Evolutionary conservation across 1,140 invertebrate species (phyloP).

Genomic region (Atta cephalotes): DNA sequence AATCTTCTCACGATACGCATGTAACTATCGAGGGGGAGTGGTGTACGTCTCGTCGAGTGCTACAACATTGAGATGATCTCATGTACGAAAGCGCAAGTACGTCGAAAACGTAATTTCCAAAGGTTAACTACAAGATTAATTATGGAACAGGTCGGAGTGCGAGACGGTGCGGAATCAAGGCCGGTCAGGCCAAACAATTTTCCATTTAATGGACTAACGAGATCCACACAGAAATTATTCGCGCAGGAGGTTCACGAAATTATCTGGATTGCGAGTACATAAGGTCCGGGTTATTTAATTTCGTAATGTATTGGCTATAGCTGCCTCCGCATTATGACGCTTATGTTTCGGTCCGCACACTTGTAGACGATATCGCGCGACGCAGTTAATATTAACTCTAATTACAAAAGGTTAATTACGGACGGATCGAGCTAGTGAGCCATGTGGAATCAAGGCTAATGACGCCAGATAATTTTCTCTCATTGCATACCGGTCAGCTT

Average conservation of each 20-base stretch:
- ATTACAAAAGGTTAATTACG: slow-evolving; percentile 60
- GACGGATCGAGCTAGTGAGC: slow-evolving; percentile 14
- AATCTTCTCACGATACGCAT: slow-evolving; percentile 75
- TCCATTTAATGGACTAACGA: slow-evolving; percentile 42
- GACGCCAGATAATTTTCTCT: slow-evolving; percentile 52
- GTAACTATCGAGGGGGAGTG: slow-evolving; percentile 25
- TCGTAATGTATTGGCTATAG: background rate
- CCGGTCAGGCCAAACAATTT: slow-evolving; percentile 36
- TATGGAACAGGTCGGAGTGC: slow-evolving; percentile 61
- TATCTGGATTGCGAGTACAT: background rate
- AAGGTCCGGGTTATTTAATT: slow-evolving; percentile 33
- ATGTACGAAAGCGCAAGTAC: slow-evolving; percentile 52
- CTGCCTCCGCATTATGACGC: background rate
- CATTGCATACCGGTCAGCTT: slow-evolving; percentile 49
- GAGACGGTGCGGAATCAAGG: slow-evolving; percentile 51
- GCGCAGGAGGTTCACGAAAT: background rate
- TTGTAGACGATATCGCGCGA: slow-evolving; percentile 28
- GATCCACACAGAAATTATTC: slow-evolving; percentile 23
- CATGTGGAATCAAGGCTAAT: slow-evolving; percentile 60
- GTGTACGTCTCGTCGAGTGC: slow-evolving; percentile 24
- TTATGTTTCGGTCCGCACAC: background rate
- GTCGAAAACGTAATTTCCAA: slow-evolving; percentile 72
- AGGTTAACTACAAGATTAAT: slow-evolving; percentile 76
- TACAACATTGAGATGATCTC: slow-evolving; percentile 39
- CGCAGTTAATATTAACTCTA: slow-evolving; percentile 57